These are phyloP conservation scores for Rissa tridactyla DNA, from an alignment of 2,113 vertebrate species.

Conservation along the genomic window DNA sequence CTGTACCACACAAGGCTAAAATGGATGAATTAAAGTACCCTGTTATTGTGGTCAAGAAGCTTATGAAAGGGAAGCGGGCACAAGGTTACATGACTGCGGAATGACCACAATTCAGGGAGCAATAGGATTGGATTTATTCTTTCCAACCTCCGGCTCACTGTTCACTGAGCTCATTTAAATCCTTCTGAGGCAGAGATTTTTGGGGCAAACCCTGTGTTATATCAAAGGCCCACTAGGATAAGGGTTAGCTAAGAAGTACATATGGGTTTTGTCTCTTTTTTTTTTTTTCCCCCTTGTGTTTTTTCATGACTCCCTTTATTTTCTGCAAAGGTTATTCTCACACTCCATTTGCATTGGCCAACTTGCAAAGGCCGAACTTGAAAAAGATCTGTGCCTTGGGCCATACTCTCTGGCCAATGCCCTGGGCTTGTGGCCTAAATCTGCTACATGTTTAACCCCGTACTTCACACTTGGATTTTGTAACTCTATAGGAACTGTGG, in stretches of 20 bases:
- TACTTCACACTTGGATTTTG: background rate
- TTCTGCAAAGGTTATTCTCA: background rate
- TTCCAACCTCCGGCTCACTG: background rate
- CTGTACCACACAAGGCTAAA: background rate
- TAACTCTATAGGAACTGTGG: background rate
- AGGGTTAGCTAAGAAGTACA: background rate
- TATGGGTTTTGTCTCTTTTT: background rate
- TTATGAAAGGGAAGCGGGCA: background rate
- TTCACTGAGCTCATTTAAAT: background rate
- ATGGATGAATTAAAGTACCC: accelerated
- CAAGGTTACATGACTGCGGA: background rate
- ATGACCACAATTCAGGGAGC: background rate
- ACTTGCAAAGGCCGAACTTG: background rate
- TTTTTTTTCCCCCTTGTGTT: background rate
- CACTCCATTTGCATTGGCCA: background rate
- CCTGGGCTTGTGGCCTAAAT: background rate
- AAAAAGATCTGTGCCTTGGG: background rate
- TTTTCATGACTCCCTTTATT: background rate
- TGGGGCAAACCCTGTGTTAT: background rate
- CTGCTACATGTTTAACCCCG: background rate
- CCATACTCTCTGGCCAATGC: background rate
- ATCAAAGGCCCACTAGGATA: background rate
- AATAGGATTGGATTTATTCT: background rate
- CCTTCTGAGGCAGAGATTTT: background rate
- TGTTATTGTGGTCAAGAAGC: background rate